Base-by-base conservation (phyloP, 2,797 vertebrate species). In the Adrianichthys oophorus region DNA sequence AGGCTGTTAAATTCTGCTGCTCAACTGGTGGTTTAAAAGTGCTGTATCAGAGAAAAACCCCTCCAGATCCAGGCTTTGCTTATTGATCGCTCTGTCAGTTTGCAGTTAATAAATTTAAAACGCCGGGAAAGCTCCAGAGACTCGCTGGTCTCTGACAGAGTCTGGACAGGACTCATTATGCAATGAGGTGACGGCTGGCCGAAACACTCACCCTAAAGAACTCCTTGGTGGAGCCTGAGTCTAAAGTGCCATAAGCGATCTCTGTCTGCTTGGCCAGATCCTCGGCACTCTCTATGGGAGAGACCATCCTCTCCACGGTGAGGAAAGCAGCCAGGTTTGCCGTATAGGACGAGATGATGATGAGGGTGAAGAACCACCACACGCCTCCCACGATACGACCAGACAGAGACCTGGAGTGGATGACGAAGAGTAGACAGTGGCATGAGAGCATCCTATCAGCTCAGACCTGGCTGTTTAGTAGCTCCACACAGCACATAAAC, bases 311-410 rank as follows among this genome's bases (percentile, higher is more conserved):
- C 84, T 98, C 97, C 92, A 99, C 97, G 4, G 97, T 99, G 66
- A 98, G 95, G 91, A 98, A 98, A 86, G 97, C 97, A 64, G 97
- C 96, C 58, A 99, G 93, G 90, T 99, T 99, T 79, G 97, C 97
- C 45, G 97, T 99, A 88, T 99, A 99, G 89, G 97, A 99, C 68
- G 97, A 99, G 92, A 99, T 99, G 88, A 98, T 99, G 91, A 99
- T 99, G 88, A 99, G 94, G 63, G 97, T 99, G 92, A 99, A 99
- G 91, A 99, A 99, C 97, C 97, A 99, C 96, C 97, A 99, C 81
- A 98, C 97, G 50, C 97, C 97, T 87, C 97, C 97, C 0, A 98
- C 97, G 68, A 99, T 99, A 72, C 97, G 93, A 61, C 97, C 97
- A 4, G 97, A 98, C 83, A 99, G 92, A 87, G 96, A 98, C 92